Base-by-base conservation (phyloP, 2,888 invertebrate genomes). In the Lapara coniferarum region DNA sequence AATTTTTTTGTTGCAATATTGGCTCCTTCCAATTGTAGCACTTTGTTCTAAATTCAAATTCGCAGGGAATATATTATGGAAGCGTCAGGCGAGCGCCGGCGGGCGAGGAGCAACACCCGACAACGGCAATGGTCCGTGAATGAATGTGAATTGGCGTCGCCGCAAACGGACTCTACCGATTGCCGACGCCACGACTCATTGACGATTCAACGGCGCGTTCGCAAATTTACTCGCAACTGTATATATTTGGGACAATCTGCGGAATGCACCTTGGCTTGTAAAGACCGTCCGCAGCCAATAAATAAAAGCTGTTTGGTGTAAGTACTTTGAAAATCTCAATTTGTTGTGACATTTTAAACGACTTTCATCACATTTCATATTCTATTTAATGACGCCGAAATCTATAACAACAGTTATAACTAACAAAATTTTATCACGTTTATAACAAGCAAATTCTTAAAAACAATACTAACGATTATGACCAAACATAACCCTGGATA, bases 111-210 rank as follows among this genome's bases (percentile, higher is more conserved):
- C 81, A 80, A 78, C 84, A 81, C 81, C 82, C 81, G 78, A 75
- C 78, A 77, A 76, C 71, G 80, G 71, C 77, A 76, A 77, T 77
- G 73, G 77, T 67, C 78, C 76, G 74, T 77, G 78, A 77, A 77
- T 78, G 78, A 92, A 91, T 91, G 89, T 87, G 88, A 87, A 89
- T 89, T 90, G 89, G 85, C 87, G 84, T 85, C 89, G 87, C 84
- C 83, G 87, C 89, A 89, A 91, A 91, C 90, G 90, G 89, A 84
- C 85, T 80, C 82, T 82, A 87, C 85, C 87, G 88, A 91, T 89
- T 91, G 92, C 89, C 88, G 86, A 87, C 87, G 86, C 85, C 91
- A 89, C 91, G 88, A 86, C 85, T 82, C 83, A 88, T 89, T 89
- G 89, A 72, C 74, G 76, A 78, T 78, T 77, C 78, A 78, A 77